Evolutionary conservation across 2,113 vertebrate genomes (phyloP).

Genomic region (Tinamus guttatus): DNA sequence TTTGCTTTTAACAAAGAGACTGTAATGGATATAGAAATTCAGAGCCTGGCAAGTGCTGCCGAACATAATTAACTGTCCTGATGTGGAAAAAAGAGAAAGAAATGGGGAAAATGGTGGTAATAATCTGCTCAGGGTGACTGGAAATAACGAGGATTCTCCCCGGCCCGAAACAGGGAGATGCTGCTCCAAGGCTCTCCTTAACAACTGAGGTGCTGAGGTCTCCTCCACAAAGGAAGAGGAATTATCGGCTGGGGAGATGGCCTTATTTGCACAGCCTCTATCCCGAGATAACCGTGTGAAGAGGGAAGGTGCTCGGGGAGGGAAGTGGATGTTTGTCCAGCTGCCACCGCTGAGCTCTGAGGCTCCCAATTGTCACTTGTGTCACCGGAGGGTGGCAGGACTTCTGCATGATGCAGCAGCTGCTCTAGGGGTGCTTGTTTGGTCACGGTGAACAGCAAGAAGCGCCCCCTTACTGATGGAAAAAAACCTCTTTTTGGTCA

Average conservation of each 20-base stretch:
- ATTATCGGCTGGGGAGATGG: background rate
- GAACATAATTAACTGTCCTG: background rate
- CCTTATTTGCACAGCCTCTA: background rate
- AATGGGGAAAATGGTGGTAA: background rate
- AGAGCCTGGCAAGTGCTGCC: background rate
- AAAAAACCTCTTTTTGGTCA: rapidly evolving
- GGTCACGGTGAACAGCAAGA: background rate
- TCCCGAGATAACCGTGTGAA: background rate
- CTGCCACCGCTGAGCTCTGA: background rate
- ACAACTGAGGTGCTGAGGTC: background rate
- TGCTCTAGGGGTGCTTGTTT: background rate
- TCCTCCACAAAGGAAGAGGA: background rate
- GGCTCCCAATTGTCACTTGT: background rate
- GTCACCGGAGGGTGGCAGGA: background rate
- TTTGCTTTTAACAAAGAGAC: background rate
- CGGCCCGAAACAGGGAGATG: rapidly evolving
- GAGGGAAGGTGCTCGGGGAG: background rate
- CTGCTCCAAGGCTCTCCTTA: background rate
- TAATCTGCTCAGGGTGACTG: background rate
- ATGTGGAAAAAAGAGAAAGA: background rate
- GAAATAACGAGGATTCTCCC: background rate
- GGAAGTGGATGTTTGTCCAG: background rate
- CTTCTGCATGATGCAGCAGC: background rate
- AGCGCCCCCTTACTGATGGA: background rate
- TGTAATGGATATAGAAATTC: background rate